Percentiles rank a stretch among this genome's conserved stretches.
Conservation (phyloP, 2,797 vertebrate genomes). For the Silurus aristotelis region DNA sequence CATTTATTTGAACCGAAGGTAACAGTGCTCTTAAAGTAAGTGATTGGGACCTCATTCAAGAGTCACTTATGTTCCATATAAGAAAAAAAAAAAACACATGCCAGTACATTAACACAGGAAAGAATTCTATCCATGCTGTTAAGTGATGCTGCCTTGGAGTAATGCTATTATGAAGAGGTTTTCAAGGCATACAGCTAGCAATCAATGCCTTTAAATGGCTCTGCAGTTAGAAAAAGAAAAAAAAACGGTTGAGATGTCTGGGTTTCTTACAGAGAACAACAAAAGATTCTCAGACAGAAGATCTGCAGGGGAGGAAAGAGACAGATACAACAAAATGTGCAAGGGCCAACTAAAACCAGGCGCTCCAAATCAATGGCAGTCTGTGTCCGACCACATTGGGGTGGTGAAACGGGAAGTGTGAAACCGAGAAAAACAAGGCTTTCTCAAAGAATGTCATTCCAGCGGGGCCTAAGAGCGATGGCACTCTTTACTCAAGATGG, state of each 20-base stretch:
- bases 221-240: conserved; percentile 54
- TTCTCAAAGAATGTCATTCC: conserved; percentile 59
- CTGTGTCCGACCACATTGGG: conserved; percentile 65
- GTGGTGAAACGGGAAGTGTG: conserved; percentile 61
- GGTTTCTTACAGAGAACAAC: conserved; percentile 54
- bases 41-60: conserved; percentile 53
- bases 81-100: conserved; percentile 65
- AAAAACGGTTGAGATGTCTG: conserved; percentile 63
- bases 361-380: conserved; percentile 68
- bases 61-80: conserved; percentile 58
- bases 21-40: conserved; percentile 64
- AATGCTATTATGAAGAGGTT: conserved; percentile 48
- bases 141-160: conserved; percentile 55
- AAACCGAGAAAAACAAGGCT: conserved; percentile 63
- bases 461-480: conserved; percentile 40
- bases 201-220: conserved; percentile 64
- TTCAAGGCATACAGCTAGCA: conserved; percentile 56
- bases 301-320: conserved; percentile 50
- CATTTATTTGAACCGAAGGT: conserved; percentile 62
- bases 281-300: conserved; percentile 56
- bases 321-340: conserved; percentile 43
- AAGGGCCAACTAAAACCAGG: conserved; percentile 64
- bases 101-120: conserved; percentile 66
- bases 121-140: conserved; percentile 64
- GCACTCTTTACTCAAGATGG: conserved; percentile 57